Conservation (phyloP, 2,888 invertebrate species). For the Aethes cnicana region DNA sequence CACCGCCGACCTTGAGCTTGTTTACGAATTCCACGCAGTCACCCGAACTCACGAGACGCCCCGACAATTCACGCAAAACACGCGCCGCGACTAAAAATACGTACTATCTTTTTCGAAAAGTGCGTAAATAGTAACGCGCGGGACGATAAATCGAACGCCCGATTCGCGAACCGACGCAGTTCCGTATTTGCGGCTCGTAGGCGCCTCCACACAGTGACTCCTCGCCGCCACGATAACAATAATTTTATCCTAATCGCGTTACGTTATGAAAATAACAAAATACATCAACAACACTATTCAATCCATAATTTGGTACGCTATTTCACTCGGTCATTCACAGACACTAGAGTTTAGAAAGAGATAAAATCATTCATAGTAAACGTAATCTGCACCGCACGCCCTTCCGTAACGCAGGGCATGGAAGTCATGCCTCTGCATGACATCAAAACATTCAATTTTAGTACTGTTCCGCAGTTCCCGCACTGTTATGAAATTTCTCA, state of each 20-base stretch:
- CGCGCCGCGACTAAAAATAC: constrained; percentile 73
- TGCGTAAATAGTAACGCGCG: constrained; percentile 73
- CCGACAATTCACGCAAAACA: constrained; percentile 52
- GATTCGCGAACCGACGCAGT: constrained; percentile 52
- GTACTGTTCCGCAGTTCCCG: constrained; percentile 45
- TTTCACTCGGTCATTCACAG: constrained; percentile 82
- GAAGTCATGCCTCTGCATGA: constrained; percentile 76
- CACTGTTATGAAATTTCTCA: constrained; percentile 50
- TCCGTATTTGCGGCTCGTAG: constrained; percentile 25
- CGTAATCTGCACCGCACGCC: constrained; percentile 76
- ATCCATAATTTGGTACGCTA: constrained; percentile 79
- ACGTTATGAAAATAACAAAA: constrained; percentile 64
- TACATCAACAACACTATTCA: constrained; percentile 78
- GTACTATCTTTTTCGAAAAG: constrained; percentile 71
- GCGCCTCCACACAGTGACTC: constrained; percentile 25
- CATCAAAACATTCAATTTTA: constrained; percentile 74
- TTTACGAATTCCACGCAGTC: constrained; percentile 75
- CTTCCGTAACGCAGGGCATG: constrained; percentile 81
- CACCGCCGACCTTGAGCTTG: constrained; percentile 79
- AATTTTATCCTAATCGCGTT: constrained; percentile 63
- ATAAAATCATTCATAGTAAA: constrained; percentile 83
- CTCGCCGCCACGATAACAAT: constrained; percentile 59
- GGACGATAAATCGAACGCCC: constrained; percentile 59
- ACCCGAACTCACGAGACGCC: constrained; percentile 58
- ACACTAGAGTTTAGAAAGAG: constrained; percentile 80